These are phyloP conservation scores for Heterodera carotae DNA, from an alignment of 1,140 invertebrate species.

Conservation along the genomic window DNA sequence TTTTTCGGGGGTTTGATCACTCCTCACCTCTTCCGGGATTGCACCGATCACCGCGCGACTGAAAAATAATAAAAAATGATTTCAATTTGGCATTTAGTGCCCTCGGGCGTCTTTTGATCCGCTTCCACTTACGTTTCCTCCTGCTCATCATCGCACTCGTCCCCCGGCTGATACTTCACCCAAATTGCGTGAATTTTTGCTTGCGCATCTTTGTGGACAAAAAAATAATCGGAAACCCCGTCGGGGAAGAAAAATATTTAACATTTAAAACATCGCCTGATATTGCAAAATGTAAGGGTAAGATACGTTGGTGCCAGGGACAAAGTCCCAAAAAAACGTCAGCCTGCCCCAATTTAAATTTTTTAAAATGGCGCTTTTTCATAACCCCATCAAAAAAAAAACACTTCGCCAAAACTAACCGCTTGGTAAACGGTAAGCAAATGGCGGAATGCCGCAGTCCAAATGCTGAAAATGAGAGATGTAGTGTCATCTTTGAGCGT, in stretches of 20 bases:
- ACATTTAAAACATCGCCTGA: too few relatives aligned
- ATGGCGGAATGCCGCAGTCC: conserved; percentile 54
- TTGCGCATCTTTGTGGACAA: conserved; percentile 42
- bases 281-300: too few relatives aligned
- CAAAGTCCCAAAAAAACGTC: too few relatives aligned
- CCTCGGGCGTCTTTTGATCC: background rate
- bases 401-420: background rate
- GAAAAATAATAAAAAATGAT: background rate
- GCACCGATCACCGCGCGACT: conserved; percentile 20
- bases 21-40: conserved; percentile 29
- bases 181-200: conserved; percentile 57
- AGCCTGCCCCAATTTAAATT: too few relatives aligned
- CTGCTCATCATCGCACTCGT: conserved; percentile 57
- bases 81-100: background rate
- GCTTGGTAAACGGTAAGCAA: conserved; percentile 50
- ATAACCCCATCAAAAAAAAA: background rate
- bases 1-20: too few relatives aligned
- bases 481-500: background rate
- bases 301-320: too few relatives aligned
- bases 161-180: conserved; percentile 59
- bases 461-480: conserved; percentile 40
- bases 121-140: conserved; percentile 40
- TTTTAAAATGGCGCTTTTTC: background rate
- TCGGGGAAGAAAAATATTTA: background rate
- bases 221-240: too few relatives aligned